Conservation (phyloP, 2,113 vertebrate species). For the Scopus umbretta region DNA sequence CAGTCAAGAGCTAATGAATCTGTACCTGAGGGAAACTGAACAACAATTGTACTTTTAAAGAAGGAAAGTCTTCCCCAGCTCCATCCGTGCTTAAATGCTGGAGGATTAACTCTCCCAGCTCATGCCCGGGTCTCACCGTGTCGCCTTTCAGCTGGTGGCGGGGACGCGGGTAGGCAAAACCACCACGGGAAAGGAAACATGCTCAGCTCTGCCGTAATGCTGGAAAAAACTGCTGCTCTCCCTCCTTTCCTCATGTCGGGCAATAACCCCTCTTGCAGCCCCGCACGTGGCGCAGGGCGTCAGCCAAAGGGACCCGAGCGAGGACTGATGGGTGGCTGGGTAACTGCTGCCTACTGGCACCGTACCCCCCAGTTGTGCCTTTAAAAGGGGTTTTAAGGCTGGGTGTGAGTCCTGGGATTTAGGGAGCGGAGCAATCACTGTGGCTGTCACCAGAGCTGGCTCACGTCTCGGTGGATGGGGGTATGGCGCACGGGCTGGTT, state of each 20-base stretch:
- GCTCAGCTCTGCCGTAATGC: neutral
- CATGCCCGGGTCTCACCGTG: rapidly evolving
- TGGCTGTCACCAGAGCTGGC: neutral
- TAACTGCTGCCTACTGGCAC: neutral
- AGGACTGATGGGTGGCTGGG: too few species aligned
- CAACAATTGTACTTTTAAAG: conserved; percentile 78
- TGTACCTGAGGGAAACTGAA: conserved; percentile 77
- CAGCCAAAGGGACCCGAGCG: rapidly evolving
- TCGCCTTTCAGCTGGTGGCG: rapidly evolving
- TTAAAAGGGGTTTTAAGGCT: neutral
- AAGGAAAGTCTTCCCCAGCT: conserved; percentile 19
- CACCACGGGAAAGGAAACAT: neutral
- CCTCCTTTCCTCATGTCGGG: neutral
- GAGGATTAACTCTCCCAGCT: conserved; percentile 44
- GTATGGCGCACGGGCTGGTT: rapidly evolving
- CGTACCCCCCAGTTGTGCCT: neutral
- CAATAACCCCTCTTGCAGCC: neutral
- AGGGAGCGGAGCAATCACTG: neutral
- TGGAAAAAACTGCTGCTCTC: neutral
- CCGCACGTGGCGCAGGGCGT: rapidly evolving
- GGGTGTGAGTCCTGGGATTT: neutral
- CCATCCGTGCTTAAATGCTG: conserved; percentile 27
- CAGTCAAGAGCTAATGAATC: conserved; percentile 85
- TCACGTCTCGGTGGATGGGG: neutral
- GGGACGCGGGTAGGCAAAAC: neutral